phyloP scores from a whole-genome alignment of 2,113 vertebrate species.

The Prolemur simus region DNA sequence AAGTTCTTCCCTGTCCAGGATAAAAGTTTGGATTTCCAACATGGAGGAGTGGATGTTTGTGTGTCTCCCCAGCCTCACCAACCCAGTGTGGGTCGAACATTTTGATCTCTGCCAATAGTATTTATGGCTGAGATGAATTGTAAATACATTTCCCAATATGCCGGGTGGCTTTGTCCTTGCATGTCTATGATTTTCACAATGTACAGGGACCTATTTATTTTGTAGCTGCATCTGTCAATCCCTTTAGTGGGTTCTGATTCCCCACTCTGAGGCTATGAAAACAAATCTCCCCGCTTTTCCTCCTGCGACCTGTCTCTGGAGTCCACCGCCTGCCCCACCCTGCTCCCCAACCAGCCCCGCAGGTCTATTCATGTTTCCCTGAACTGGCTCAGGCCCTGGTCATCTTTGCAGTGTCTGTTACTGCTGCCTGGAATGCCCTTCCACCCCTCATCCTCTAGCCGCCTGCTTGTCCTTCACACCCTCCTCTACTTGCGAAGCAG shows the following conservation, averaged over 20 bases:
- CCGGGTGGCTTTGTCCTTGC: not conserved
- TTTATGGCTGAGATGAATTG: rapidly evolving
- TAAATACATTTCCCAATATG: not conserved
- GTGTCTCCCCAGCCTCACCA: not conserved
- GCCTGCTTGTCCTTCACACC: not conserved
- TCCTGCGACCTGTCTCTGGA: not conserved
- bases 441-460: not conserved
- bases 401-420: not conserved
- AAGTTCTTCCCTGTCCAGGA: not conserved
- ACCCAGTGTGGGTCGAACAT: not conserved
- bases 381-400: not conserved
- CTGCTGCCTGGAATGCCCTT: not conserved
- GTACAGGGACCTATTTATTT: not conserved
- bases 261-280: not conserved
- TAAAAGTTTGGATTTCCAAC: not conserved
- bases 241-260: not conserved
- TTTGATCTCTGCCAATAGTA: not conserved
- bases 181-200: not conserved
- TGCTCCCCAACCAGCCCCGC: too few relatives aligned
- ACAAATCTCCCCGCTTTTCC: not conserved
- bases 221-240: too few relatives aligned
- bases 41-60: too few relatives aligned
- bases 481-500: too few relatives aligned
- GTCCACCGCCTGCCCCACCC: rapidly evolving
- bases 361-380: not conserved